phyloP scores from a whole-genome alignment of 2,113 vertebrate species.

The Dasyprocta punctata region DNA sequence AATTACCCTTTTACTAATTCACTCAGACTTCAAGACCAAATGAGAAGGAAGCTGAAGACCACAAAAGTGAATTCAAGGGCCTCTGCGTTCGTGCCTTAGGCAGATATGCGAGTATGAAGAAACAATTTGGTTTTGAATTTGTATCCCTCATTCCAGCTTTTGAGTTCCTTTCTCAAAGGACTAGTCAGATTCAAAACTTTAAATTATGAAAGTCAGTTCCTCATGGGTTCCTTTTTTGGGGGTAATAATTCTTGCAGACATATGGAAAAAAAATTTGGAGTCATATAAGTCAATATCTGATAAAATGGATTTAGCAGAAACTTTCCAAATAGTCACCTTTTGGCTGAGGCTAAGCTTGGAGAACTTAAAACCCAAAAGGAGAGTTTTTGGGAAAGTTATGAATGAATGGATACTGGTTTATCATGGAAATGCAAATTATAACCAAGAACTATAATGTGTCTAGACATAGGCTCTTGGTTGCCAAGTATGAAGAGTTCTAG shows the following conservation, averaged over 20 bases:
- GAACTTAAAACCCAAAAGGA: slow-evolving; percentile 70
- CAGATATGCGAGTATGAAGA: neutral
- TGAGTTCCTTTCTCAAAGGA: slow-evolving; percentile 60
- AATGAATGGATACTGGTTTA: slow-evolving; percentile 79
- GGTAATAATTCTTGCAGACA: slow-evolving; percentile 74
- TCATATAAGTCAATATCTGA: slow-evolving; percentile 79
- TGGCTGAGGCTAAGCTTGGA: slow-evolving; percentile 65
- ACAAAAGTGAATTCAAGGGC: neutral
- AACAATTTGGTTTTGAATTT: slow-evolving; percentile 44
- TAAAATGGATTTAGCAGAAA: slow-evolving; percentile 82
- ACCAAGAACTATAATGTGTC: slow-evolving; percentile 76
- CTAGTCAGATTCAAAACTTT: slow-evolving; percentile 64
- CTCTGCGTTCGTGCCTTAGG: neutral
- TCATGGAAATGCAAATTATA: slow-evolving; percentile 78
- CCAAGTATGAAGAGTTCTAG: slow-evolving; percentile 71
- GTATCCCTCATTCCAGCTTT: slow-evolving; percentile 61
- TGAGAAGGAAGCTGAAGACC: neutral
- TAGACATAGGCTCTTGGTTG: slow-evolving; percentile 69
- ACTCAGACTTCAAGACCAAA: slow-evolving; percentile 13
- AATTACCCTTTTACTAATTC: neutral
- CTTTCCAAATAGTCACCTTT: slow-evolving; percentile 81
- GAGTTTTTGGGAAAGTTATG: slow-evolving; percentile 76
- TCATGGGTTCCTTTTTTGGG: slow-evolving; percentile 36
- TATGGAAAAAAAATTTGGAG: slow-evolving; percentile 81
- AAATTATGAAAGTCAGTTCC: slow-evolving; percentile 69